Evolutionary conservation across 2,797 vertebrate species (phyloP).

Genomic region (Hylomyscus alleni): DNA sequence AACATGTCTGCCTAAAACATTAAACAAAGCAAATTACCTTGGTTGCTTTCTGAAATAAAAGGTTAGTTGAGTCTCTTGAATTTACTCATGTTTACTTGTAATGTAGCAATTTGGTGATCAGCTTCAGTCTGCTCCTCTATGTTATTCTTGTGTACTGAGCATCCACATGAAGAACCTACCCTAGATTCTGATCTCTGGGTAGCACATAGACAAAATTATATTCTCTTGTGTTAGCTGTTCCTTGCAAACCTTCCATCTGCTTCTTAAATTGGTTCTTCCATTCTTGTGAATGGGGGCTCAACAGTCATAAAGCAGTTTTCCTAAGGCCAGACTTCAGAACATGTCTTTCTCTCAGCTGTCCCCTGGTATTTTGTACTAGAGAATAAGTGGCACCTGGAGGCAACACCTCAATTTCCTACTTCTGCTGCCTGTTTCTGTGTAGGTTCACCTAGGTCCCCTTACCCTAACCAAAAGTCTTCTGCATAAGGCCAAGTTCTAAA

Average conservation of each 20-base stretch:
- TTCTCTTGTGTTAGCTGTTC: background rate
- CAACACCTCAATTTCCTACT: constrained; percentile 27
- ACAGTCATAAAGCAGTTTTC: background rate
- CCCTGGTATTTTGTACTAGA: constrained; percentile 12
- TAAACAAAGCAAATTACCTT: background rate
- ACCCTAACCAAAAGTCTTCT: background rate
- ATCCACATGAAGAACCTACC: background rate
- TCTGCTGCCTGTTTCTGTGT: background rate
- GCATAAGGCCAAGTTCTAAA: background rate
- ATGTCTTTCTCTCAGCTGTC: constrained; percentile 16
- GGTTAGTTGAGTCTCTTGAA: background rate
- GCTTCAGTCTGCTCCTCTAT: background rate
- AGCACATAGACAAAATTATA: background rate
- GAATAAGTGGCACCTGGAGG: background rate
- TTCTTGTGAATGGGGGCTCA: constrained; percentile 11
- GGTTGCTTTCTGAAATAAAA: background rate
- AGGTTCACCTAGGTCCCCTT: background rate
- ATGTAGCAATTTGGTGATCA: background rate
- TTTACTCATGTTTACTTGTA: background rate
- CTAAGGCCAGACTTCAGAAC: background rate
- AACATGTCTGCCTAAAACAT: background rate
- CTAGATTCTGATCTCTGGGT: background rate
- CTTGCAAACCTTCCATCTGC: background rate
- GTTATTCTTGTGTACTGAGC: background rate
- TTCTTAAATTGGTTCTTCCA: background rate